Base-by-base conservation (phyloP, 2,888 invertebrate genomes). In the Lacanobia wlatinum region DNA sequence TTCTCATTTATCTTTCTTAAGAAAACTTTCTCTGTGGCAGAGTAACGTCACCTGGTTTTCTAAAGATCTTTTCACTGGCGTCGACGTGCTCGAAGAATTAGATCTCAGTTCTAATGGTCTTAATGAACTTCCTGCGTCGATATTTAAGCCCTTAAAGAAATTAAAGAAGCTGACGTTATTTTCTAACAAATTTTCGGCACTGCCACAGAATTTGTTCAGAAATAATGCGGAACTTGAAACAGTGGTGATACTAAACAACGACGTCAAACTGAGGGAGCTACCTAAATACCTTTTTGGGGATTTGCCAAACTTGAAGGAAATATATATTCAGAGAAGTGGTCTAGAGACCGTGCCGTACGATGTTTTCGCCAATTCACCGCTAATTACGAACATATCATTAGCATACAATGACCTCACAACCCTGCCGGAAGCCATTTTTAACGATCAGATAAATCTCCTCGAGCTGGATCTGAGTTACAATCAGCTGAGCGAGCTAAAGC, bases 31-130 rank as follows among this genome's bases (percentile, higher is more conserved):
- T 85, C 90, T 98, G 48, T 97, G 97, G 97, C 96, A 97, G 85
- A 98, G 98, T 89, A 96, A 97, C 83, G 93, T 98, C 70, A 96
- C 94, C 38, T 96, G 97, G 91, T 95, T 98, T 53, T 96, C 97
- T 21, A 95, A 96, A 76, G 96, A 97, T 72, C 96, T 97, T 76
- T 98, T 98, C 87, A 96, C 96, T 46, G 97, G 97, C 61, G 96
- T 97, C 4, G 93, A 96, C 46, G 96, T 97, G 0, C 93, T 98
- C 7, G 95, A 96, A 84, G 96, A 97, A 80, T 94, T 98, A 76
- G 98, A 98, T 92, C 91, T 98, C 69, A 97, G 97, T 84, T 94
- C 96, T 18, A 98, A 98, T 90, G 95, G 96, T 64, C 95, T 98
- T 80, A 96, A 96, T 71, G 94, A 96, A 72, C 92, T 98, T 64